Conservation (phyloP, 1,140 invertebrate species). For the Dendrolimus kikuchii region DNA sequence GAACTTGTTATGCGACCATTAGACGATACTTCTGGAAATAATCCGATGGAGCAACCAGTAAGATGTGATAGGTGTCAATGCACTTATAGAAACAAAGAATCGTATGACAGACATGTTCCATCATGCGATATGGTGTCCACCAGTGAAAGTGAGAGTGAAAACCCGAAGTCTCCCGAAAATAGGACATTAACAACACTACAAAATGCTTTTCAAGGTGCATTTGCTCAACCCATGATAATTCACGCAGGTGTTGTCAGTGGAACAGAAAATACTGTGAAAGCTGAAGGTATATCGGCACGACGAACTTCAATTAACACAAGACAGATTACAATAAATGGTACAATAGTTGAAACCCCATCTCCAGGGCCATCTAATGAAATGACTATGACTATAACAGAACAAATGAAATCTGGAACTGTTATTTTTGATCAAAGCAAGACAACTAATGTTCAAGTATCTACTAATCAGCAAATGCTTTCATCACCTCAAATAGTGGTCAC, state of each 20-base stretch:
- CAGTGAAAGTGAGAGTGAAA: conserved; percentile 82
- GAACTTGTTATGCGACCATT: conserved; percentile 68
- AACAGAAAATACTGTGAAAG: conserved; percentile 60
- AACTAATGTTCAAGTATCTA: conserved; percentile 56
- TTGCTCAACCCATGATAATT: conserved; percentile 67
- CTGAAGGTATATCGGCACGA: conserved; percentile 60
- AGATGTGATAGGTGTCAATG: conserved; percentile 91
- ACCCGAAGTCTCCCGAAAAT: conserved; percentile 70
- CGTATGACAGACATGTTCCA: conserved; percentile 86
- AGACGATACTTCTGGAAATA: conserved; percentile 47
- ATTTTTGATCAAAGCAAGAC: conserved; percentile 64
- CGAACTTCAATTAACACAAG: conserved; percentile 68
- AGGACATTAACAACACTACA: conserved; percentile 67
- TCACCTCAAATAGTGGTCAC: conserved; percentile 69
- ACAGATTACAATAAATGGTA: conserved; percentile 71
- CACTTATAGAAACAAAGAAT: conserved; percentile 90
- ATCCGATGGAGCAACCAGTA: conserved; percentile 79
- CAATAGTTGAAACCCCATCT: conserved; percentile 68
- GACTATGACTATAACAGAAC: conserved; percentile 66
- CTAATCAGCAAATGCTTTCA: conserved; percentile 61
- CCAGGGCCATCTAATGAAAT: conserved; percentile 66
- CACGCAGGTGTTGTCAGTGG: conserved; percentile 61
- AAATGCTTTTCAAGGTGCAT: conserved; percentile 65
- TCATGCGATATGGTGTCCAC: conserved; percentile 84
- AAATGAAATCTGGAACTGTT: conserved; percentile 64